A percentile compares a stretch with the other conserved stretches of the same genome.
These are phyloP conservation scores for Meloe dianella DNA, from an alignment of 2,888 invertebrate genomes.

Conservation along the genomic window DNA sequence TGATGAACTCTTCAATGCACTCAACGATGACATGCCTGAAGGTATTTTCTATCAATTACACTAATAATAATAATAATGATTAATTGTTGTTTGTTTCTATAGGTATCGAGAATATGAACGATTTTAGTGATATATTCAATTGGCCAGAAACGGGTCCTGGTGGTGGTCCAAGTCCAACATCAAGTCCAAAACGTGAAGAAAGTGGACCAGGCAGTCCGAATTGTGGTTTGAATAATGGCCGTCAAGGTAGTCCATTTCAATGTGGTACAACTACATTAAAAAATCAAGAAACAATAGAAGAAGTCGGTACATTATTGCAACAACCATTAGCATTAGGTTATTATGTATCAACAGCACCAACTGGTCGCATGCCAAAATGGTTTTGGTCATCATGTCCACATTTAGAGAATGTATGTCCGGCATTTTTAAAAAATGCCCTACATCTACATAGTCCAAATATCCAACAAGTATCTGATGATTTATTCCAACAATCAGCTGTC, in stretches of 20 bases:
- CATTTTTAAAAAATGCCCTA: constrained; percentile 93
- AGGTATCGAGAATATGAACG: constrained; percentile 74
- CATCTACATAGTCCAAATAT: constrained; percentile 92
- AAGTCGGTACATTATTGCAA: constrained; percentile 89
- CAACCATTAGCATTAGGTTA: constrained; percentile 98
- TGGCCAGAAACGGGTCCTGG: constrained; percentile 61
- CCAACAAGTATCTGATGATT: constrained; percentile 87
- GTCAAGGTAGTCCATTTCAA: constrained; percentile 60
- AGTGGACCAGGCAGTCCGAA: constrained; percentile 65
- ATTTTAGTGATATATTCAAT: constrained; percentile 80
- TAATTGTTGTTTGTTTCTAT: background rate
- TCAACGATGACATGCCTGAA: constrained; percentile 59
- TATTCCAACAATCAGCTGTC: constrained; percentile 76
- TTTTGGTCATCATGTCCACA: constrained; percentile 98
- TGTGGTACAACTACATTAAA: constrained; percentile 60
- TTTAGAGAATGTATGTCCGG: constrained; percentile 88
- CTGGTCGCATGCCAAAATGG: constrained; percentile 93
- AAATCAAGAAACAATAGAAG: constrained; percentile 61
- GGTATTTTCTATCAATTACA: constrained; percentile 21
- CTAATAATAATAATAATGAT: too few relatives aligned
- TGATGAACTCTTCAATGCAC: constrained; percentile 67
- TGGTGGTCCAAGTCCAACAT: constrained; percentile 48
- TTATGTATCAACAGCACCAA: constrained; percentile 95
- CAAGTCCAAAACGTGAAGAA: constrained; percentile 63
- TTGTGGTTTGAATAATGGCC: constrained; percentile 55